phyloP scores from a whole-genome alignment of 2,797 vertebrate genomes.

The Centroberyx gerrardi region DNA sequence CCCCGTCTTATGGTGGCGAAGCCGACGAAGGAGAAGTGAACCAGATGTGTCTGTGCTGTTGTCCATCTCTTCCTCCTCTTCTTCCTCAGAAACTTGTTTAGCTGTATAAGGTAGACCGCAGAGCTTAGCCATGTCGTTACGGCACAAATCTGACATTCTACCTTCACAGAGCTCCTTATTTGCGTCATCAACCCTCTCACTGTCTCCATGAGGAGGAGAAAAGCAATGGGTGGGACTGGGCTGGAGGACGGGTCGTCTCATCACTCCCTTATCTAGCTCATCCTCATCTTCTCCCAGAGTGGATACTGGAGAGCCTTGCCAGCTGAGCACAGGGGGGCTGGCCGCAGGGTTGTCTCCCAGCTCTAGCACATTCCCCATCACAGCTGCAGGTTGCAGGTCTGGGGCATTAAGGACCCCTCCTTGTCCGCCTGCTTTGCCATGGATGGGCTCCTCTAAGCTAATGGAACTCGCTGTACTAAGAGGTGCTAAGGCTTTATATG shows the following conservation, averaged over 20 bases:
- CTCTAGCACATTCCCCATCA: slow-evolving; percentile 78
- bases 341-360: slow-evolving; percentile 81
- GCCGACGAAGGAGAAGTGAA: slow-evolving; percentile 63
- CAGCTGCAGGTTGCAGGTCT: slow-evolving; percentile 84
- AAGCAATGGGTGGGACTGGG: slow-evolving; percentile 83
- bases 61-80: slow-evolving; percentile 70
- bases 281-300: slow-evolving; percentile 83
- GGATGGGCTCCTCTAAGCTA: slow-evolving; percentile 39
- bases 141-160: slow-evolving; percentile 31
- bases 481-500: slow-evolving; percentile 67
- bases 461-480: slow-evolving; percentile 42
- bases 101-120: slow-evolving; percentile 40
- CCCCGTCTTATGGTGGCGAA: slow-evolving; percentile 81
- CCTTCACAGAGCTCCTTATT: slow-evolving; percentile 45
- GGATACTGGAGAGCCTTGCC: slow-evolving; percentile 87
- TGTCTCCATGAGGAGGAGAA: slow-evolving; percentile 71
- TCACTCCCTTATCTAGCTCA: slow-evolving; percentile 78
- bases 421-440: slow-evolving; percentile 54
- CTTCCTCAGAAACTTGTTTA: slow-evolving; percentile 43
- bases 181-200: slow-evolving; percentile 48
- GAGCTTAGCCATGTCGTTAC: slow-evolving; percentile 51
- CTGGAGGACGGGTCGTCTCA: slow-evolving; percentile 84
- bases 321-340: slow-evolving; percentile 87
- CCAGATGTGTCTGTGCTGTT: slow-evolving; percentile 48
- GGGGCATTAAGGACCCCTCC: slow-evolving; percentile 81